Evolutionary conservation across 35 echinoderm and acorn worm species (phyloP).

Genomic region (Chiridota heheva): DNA sequence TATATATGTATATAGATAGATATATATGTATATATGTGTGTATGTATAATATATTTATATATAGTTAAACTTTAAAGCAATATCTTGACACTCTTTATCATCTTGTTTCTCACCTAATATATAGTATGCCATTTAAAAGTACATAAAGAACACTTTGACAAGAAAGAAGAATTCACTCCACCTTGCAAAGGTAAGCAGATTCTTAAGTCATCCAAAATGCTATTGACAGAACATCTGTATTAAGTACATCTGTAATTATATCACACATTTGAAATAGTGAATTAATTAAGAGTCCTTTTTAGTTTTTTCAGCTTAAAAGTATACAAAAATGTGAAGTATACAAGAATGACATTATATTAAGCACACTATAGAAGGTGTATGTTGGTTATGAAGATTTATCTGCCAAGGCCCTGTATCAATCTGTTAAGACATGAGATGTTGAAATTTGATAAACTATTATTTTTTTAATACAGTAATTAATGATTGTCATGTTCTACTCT

Average conservation of each 20-base stretch:
- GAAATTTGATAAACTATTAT: not conserved
- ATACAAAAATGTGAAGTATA: not conserved
- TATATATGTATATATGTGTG: not conserved
- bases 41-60: not conserved
- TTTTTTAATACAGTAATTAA: not conserved
- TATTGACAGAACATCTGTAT: not conserved
- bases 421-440: not conserved
- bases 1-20: not conserved
- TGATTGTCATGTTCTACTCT: not conserved
- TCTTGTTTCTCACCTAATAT: too few species aligned
- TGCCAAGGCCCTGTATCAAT: not conserved
- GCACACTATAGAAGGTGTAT: not conserved
- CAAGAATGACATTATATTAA: not conserved
- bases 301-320: not conserved
- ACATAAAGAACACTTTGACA: slow-evolving; percentile 93
- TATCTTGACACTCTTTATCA: slow-evolving; percentile 19
- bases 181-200: slow-evolving; percentile 85
- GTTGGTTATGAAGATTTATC: not conserved
- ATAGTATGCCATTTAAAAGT: slow-evolving; percentile 90
- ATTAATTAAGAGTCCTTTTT: not conserved
- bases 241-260: not conserved
- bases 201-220: not conserved
- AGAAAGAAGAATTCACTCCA: slow-evolving; percentile 82
- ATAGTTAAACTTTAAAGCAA: not conserved
- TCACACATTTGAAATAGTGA: not conserved